Percentiles rank a stretch among this genome's conserved stretches.
Conservation (phyloP, 2,888 invertebrate genomes). For the Eudasyphora cyanicolor region DNA sequence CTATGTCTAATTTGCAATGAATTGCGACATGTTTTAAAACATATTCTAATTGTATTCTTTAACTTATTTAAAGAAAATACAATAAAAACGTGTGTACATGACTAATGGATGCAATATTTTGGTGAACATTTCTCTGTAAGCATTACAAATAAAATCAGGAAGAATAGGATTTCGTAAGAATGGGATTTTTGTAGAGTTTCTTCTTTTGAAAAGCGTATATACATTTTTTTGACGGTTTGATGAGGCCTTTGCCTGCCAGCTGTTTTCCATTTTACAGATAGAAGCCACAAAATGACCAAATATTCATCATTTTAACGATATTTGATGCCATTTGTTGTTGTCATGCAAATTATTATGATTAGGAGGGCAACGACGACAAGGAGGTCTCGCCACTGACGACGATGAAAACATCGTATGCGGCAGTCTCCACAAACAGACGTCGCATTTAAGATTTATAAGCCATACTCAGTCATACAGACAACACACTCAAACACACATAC, state of each 20-base stretch:
- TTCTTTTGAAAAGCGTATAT: too few relatives aligned
- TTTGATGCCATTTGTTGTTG: constrained; percentile 22
- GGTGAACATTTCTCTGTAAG: too few relatives aligned
- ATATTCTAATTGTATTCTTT: too few relatives aligned
- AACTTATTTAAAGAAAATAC: too few relatives aligned
- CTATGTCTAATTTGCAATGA: too few relatives aligned
- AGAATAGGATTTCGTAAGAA: too few relatives aligned
- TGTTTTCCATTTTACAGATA: background rate
- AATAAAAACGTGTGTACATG: too few relatives aligned
- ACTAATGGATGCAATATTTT: too few relatives aligned
- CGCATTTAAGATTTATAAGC: constrained; percentile 23
- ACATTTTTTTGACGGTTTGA: background rate
- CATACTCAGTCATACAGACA: background rate
- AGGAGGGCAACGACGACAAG: constrained; percentile 24
- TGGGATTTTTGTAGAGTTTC: too few relatives aligned
- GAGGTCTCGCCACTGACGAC: constrained; percentile 11
- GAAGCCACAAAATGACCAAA: constrained; percentile 18
- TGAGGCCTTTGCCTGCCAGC: background rate
- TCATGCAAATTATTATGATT: constrained; percentile 33
- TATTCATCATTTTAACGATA: constrained; percentile 22
- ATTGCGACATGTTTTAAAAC: too few relatives aligned
- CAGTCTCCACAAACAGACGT: background rate
- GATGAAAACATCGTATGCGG: background rate
- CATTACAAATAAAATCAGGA: too few relatives aligned
- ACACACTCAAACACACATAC: background rate